Evolutionary conservation across 2,888 invertebrate genomes (phyloP).

Genomic region (Dryomyza anilis): DNA sequence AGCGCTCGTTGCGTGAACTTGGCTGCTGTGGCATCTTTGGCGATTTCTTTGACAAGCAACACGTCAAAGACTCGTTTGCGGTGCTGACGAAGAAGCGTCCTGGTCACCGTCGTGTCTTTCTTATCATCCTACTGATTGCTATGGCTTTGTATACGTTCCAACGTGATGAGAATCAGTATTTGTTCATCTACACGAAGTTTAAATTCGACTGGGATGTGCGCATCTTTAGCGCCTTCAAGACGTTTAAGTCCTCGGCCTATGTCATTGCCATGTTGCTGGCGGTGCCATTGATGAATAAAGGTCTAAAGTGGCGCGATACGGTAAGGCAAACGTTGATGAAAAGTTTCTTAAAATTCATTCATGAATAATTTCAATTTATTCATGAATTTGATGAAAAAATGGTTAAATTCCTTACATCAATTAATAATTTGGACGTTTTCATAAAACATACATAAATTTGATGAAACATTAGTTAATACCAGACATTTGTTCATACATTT

Average conservation of each 20-base stretch:
- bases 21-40: constrained; percentile 66
- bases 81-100: constrained; percentile 69
- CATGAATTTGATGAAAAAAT: too few species aligned
- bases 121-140: constrained; percentile 72
- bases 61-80: constrained; percentile 68
- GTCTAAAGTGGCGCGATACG: constrained; percentile 72
- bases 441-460: too few species aligned
- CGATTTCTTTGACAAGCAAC: constrained; percentile 76
- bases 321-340: constrained; percentile 50
- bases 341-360: background rate
- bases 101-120: constrained; percentile 66
- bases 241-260: constrained; percentile 74
- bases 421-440: too few species aligned
- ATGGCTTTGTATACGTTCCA: constrained; percentile 84
- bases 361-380: too few species aligned
- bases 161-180: constrained; percentile 78
- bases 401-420: too few species aligned
- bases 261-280: constrained; percentile 73
- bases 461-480: too few species aligned
- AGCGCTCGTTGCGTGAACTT: constrained; percentile 67
- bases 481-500: too few species aligned
- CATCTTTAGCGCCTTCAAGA: constrained; percentile 74
- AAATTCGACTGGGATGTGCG: constrained; percentile 75
- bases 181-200: constrained; percentile 75
- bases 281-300: constrained; percentile 73